Base-by-base conservation (phyloP, 2,113 vertebrate genomes). In the Amphilophus citrinellus region DNA sequence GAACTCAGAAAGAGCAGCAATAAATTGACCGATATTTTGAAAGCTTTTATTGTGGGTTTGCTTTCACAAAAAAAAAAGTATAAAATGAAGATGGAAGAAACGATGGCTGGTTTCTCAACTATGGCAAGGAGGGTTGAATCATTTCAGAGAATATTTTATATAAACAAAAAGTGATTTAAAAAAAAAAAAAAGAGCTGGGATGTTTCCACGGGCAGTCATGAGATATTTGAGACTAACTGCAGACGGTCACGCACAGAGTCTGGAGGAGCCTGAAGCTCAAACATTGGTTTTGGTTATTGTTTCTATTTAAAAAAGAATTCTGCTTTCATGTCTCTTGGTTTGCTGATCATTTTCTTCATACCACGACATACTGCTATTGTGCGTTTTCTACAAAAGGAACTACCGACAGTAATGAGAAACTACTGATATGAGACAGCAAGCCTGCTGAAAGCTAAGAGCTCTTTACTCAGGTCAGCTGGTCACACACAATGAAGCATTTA, bases 301-400 rank as follows among this genome's bases (percentile, higher is more conserved):
- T 47, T 68, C 27, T 0, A 18, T 68, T 47, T 47, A 27, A 47
- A 68, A 56, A 47, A 47, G 14, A 7, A 68, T 47, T 68, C 9
- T 27, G 3, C 65, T 68, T 47, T 68, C 65, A 47, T 47, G 39
- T 47, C 22, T 68, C 62, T 22, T 39, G 35, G 61, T 63, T 39
- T 63, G 20, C 18, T 39, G 2, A n/a, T 63, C 61, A 37, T 63
- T 7, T 20, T n/a, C 65, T 47, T 68, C 39, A 18, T 27, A 0
- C 4, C n/a, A 47, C 22, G 4, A 1, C 22, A 47, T 47, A 47
- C 0, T 30, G 42, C 42, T 47, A 9, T 9, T 2, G 65, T 0
- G 42, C 17, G 42, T 11, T 27, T 27, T 9, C 42, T 27, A 18
- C 7, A 18, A 22, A 68, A 14, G 44, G 65, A 68, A 47, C 22